Evolutionary conservation across 2,888 invertebrate species (phyloP), one percentile per base, ranked within the genome.

Genomic region (Lasiommata megera): DNA sequence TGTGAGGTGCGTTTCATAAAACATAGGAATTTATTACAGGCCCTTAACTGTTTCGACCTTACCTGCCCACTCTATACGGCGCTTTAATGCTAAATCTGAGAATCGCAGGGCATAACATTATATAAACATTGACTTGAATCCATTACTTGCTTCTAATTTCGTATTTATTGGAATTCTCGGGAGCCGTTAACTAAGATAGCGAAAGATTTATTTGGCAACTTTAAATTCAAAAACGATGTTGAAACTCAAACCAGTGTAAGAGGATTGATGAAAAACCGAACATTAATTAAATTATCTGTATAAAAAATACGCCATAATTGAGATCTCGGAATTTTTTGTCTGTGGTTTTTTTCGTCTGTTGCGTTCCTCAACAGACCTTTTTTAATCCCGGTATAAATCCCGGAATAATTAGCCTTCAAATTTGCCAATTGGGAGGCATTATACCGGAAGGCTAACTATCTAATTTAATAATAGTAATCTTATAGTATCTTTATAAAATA

Each of bases 21-120:
- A 61, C 60, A 53, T 56, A 58, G 54, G 63, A 65, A 61, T 63
- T 64, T 65, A 65, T 63, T 59, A 62, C 17, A 46, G 34, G 41
- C 14, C 44, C 59, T 60, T 57, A 58, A 58, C 56, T 44, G 52
- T 12, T 41, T 48, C 37, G 50, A 51, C 17, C 36, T 48, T 46
- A 48, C 46, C 51, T 46, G 56, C 34, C 11, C 11, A 31, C 37
- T 37, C 17, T 48, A 28, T 31, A 41, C 29, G 18, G 34, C 54
- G 47, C 11, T 41, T 41, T 52, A 52, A 41, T 29, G 12, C 14
- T n/a, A 34, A 31, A 52, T 52, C 52, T 52, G 14, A 31, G 52
- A 52, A 52, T 41, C 52, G 17, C 14, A 41, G 40, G 17, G 14
- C 40, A 41, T 41, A 52, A 54, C 8, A 58, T 54, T 43, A 62